Percentiles rank a stretch among this genome's conserved stretches.
These are phyloP conservation scores for Chaetodon auriga DNA, from an alignment of 2,113 vertebrate species.

Conservation along the genomic window DNA sequence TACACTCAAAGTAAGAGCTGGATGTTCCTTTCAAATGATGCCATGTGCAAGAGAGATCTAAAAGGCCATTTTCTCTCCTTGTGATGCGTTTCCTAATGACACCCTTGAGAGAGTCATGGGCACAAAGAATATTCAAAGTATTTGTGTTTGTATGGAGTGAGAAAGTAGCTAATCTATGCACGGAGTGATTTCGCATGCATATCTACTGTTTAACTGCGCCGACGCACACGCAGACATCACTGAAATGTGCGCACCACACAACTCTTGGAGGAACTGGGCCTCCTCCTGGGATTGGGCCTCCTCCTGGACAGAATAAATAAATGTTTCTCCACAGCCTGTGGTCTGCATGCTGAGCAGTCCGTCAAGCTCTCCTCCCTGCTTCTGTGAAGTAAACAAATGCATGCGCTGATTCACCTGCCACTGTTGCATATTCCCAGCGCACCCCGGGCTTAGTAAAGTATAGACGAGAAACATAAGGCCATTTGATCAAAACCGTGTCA, in stretches of 20 bases:
- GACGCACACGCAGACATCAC: conserved; percentile 1
- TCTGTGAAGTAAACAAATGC: conserved; percentile 74
- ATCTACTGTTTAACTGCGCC: neutral
- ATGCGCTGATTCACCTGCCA: conserved; percentile 74
- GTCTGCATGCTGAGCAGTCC: conserved; percentile 71
- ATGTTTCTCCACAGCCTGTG: conserved; percentile 60
- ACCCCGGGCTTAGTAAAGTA: conserved; percentile 59
- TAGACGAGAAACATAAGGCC: conserved; percentile 54
- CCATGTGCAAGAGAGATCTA: neutral
- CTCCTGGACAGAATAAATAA: conserved; percentile 72
- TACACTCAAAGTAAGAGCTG: neutral
- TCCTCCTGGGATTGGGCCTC: conserved; percentile 58
- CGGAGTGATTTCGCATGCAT: conserved; percentile 6
- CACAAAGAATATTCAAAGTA: conserved; percentile 35
- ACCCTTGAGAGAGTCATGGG: conserved; percentile 9
- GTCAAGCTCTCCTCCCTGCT: conserved; percentile 61
- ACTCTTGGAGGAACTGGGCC: conserved; percentile 47
- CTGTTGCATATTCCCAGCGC: conserved; percentile 71
- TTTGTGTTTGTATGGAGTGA: neutral
- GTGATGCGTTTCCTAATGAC: conserved; percentile 42
- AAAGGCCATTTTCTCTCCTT: neutral
- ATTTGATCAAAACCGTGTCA: conserved; percentile 70
- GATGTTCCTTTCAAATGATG: neutral
- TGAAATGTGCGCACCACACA: conserved; percentile 6
- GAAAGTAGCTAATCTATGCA: conserved; percentile 21